Percentiles rank a stretch among this genome's conserved stretches.
Evolutionary conservation across 2,888 invertebrate species (phyloP).

Genomic region (Hydrotaea diabolus): DNA sequence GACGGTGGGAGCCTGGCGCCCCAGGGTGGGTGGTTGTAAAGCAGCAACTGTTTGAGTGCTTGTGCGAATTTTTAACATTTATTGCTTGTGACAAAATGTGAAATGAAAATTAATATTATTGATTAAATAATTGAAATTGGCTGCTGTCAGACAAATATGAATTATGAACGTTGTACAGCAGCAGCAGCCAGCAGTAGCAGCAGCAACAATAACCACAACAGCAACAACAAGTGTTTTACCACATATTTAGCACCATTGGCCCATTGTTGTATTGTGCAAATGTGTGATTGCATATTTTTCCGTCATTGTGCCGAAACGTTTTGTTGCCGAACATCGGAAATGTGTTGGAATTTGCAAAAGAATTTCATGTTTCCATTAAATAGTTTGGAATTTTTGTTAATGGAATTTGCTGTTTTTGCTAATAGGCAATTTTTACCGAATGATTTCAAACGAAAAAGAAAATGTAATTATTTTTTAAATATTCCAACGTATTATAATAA

Average conservation of each 20-base stretch:
- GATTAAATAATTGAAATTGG: constrained; percentile 81
- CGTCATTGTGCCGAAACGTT: neutral
- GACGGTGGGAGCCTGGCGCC: neutral
- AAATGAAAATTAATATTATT: constrained; percentile 81
- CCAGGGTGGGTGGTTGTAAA: neutral
- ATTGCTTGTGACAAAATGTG: constrained; percentile 81
- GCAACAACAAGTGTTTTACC: neutral
- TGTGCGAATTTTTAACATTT: constrained; percentile 77
- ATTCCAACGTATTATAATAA: no score
- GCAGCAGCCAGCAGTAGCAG: neutral
- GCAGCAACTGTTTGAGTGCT: no score
- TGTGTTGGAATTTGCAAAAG: neutral
- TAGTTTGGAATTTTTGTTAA: neutral
- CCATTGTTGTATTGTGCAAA: neutral
- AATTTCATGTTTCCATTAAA: neutral
- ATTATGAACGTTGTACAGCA: constrained; percentile 46
- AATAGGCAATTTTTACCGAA: neutral
- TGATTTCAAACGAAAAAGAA: no score
- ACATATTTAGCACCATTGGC: neutral
- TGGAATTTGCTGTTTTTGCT: neutral
- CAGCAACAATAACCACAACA: neutral
- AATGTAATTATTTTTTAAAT: no score
- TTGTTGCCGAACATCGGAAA: neutral
- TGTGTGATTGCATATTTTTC: neutral
- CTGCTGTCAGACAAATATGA: constrained; percentile 72